Percentiles rank a stretch among this genome's conserved stretches.
Evolutionary conservation across 2,113 vertebrate species (phyloP).

Genomic region (Hepsetus odoe): DNA sequence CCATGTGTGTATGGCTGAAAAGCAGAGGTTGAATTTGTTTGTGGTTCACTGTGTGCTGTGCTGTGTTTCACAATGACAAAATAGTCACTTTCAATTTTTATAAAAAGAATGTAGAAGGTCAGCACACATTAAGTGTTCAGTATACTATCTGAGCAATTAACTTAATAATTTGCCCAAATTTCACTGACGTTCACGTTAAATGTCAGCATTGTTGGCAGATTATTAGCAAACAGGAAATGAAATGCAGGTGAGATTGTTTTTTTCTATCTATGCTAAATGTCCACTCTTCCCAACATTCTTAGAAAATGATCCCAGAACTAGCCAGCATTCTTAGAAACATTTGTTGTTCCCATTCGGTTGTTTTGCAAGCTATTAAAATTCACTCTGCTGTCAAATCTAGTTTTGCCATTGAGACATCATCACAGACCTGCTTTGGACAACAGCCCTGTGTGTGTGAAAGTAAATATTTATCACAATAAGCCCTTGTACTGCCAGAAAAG

Average conservation of each 20-base stretch:
- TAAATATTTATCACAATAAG: constrained; percentile 37
- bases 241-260: neutral
- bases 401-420: constrained; percentile 8
- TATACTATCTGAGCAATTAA: neutral
- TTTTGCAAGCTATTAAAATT: constrained; percentile 9
- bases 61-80: no score
- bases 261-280: neutral
- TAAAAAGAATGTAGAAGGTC: no score
- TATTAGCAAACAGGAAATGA: constrained; percentile 5
- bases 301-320: neutral
- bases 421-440: neutral
- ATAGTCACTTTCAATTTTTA: no score
- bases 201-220: neutral
- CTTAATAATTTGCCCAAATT: no score
- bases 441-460: constrained; percentile 14
- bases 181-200: neutral
- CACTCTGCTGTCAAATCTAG: constrained; percentile 23
- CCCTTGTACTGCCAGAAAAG: constrained; percentile 17
- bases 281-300: neutral
- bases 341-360: neutral
- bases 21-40: no score
- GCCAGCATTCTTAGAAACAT: neutral
- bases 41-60: no score
- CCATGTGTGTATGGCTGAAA: no score
- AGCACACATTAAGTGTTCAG: neutral